These are phyloP conservation scores for Andrena marginata DNA, from an alignment of 2,888 invertebrate genomes.

Conservation along the genomic window DNA sequence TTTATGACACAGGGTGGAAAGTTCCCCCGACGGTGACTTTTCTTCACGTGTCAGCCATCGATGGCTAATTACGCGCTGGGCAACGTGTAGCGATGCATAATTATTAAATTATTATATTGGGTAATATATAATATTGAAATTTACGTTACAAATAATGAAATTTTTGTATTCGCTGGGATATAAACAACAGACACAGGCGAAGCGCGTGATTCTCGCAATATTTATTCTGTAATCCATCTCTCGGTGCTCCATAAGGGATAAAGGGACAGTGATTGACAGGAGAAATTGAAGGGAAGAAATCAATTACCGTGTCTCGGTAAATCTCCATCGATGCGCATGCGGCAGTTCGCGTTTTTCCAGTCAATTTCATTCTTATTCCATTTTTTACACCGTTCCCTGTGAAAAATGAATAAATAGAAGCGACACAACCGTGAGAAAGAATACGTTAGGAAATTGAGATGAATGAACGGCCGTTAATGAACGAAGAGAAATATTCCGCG, in stretches of 20 bases:
- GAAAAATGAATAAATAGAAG: conserved; percentile 18
- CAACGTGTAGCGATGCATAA: too few relatives aligned
- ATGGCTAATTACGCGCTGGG: conserved; percentile 44
- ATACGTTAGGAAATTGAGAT: conserved; percentile 47
- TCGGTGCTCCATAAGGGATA: conserved; percentile 11
- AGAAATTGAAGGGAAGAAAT: conserved; percentile 71
- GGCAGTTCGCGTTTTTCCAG: conserved; percentile 30
- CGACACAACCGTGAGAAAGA: conserved; percentile 17
- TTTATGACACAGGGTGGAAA: conserved; percentile 56
- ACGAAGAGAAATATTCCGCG: conserved; percentile 30
- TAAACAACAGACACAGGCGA: not conserved
- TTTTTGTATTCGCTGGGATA: not conserved
- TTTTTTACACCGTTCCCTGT: conserved; percentile 4
- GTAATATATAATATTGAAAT: too few relatives aligned
- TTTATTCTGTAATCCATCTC: conserved; percentile 46
- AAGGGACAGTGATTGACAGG: conserved; percentile 52
- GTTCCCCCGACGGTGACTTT: conserved; percentile 43
- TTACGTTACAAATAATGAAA: too few relatives aligned
- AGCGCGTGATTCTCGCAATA: conserved; percentile 13
- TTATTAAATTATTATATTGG: too few relatives aligned
- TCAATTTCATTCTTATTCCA: conserved; percentile 1
- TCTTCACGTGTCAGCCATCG: conserved; percentile 15
- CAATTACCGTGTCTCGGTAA: conserved; percentile 63
- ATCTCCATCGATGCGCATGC: conserved; percentile 42
- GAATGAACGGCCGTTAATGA: conserved; percentile 47